Evolutionary conservation across 2,888 invertebrate species (phyloP).

Genomic region (Standfussiana lucernea): DNA sequence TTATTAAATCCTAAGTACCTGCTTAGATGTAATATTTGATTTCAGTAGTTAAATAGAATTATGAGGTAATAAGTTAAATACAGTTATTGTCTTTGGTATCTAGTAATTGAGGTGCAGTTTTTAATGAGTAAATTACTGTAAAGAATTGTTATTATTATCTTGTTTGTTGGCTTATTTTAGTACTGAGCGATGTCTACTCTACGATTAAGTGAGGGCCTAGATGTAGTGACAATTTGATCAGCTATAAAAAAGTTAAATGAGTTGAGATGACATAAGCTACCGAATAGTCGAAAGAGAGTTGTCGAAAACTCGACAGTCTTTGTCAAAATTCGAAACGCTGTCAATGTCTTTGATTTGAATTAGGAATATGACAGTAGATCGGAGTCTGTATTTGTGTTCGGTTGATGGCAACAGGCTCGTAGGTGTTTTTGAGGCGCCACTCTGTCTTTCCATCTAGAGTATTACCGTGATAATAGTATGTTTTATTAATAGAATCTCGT

Average conservation of each 20-base stretch:
- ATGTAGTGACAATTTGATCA: neutral
- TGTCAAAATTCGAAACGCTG: neutral
- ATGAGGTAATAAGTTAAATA: constrained; percentile 3
- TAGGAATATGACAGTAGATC: neutral
- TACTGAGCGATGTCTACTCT: neutral
- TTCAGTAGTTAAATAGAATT: neutral
- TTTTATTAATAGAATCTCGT: neutral
- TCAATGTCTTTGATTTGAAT: neutral
- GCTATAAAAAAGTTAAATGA: neutral
- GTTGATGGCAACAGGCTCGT: neutral
- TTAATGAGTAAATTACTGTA: neutral
- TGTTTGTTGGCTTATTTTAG: neutral
- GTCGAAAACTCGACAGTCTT: neutral
- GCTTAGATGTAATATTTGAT: neutral
- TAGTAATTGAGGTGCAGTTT: neutral
- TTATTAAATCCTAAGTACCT: neutral
- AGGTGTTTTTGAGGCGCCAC: neutral
- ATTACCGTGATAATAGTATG: neutral
- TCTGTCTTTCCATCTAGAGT: neutral
- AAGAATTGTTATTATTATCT: neutral
- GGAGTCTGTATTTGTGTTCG: neutral
- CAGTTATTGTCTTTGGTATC: neutral
- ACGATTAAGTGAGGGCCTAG: neutral
- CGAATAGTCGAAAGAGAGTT: neutral
- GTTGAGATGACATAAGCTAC: neutral